These are phyloP conservation scores for Psix sp. DNA, from an alignment of 1,140 invertebrate species.

Conservation along the genomic window DNA sequence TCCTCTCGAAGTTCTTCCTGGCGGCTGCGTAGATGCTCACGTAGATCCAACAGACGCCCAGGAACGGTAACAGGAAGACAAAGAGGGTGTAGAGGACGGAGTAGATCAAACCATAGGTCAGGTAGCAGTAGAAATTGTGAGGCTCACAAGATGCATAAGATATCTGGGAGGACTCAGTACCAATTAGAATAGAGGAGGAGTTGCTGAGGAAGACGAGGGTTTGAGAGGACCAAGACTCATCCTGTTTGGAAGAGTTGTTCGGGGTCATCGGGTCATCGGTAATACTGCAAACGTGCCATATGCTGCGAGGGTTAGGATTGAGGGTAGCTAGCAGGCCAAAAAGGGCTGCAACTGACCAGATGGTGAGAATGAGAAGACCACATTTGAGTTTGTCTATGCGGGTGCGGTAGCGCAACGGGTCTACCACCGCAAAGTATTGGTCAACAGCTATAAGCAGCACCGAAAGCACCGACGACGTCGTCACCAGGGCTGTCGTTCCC, in stretches of 20 bases:
- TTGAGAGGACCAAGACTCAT: constrained; percentile 23
- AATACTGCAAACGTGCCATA: constrained; percentile 76
- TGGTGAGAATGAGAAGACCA: constrained; percentile 81
- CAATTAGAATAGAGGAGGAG: constrained; percentile 19
- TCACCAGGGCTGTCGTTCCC: constrained; percentile 68
- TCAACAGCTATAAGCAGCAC: constrained; percentile 90
- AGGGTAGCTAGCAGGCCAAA: constrained; percentile 79
- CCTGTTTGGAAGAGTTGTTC: constrained; percentile 17
- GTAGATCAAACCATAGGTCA: constrained; percentile 71
- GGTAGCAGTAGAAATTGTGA: constrained; percentile 20
- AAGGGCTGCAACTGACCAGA: constrained; percentile 81
- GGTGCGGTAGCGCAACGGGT: constrained; percentile 89
- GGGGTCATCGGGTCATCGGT: not conserved
- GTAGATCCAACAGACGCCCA: constrained; percentile 84
- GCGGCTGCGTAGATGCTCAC: constrained; percentile 84
- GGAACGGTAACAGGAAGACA: constrained; percentile 82
- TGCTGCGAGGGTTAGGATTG: constrained; percentile 76
- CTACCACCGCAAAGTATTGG: constrained; percentile 91
- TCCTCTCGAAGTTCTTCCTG: constrained; percentile 82
- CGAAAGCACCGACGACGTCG: constrained; percentile 80
- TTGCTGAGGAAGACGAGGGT: constrained; percentile 25
- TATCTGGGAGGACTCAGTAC: constrained; percentile 13
- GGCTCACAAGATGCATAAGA: constrained; percentile 20
- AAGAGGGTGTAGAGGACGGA: constrained; percentile 77
- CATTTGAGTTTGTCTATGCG: constrained; percentile 85